Evolutionary conservation across 1,140 invertebrate species (phyloP).

Genomic region (Lineus longissimus): DNA sequence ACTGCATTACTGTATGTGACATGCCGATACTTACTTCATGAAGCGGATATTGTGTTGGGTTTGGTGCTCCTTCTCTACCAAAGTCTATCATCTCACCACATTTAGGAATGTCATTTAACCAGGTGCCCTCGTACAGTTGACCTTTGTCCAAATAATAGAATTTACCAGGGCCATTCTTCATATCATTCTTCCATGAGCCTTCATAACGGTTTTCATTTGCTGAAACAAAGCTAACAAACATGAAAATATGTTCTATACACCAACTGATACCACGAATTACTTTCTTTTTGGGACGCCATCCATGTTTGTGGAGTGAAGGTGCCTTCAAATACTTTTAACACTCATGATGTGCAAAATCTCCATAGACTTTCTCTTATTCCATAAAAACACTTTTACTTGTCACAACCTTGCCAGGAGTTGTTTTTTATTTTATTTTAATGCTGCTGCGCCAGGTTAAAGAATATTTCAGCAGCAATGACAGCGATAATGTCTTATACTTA

Average conservation of each 20-base stretch:
- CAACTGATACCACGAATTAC: background rate
- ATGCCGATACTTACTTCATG: slow-evolving; percentile 48
- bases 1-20: too few species aligned
- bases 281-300: background rate
- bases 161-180: slow-evolving; percentile 54
- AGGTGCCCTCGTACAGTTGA: slow-evolving; percentile 53
- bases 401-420: too few species aligned
- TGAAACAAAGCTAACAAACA: slow-evolving; percentile 19
- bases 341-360: too few species aligned
- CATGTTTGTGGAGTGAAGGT: background rate
- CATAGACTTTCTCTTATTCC: too few species aligned
- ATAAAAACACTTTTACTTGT: too few species aligned
- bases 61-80: slow-evolving; percentile 45
- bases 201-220: slow-evolving; percentile 55
- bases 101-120: slow-evolving; percentile 53
- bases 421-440: background rate
- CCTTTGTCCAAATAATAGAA: slow-evolving; percentile 53
- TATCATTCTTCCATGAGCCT: slow-evolving; percentile 52
- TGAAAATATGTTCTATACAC: background rate
- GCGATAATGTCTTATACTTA: slow-evolving; percentile 24
- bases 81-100: slow-evolving; percentile 54
- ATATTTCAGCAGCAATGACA: background rate
- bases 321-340: too few species aligned
- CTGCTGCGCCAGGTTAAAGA: background rate
- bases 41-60: slow-evolving; percentile 52